phyloP scores from a whole-genome alignment of 23 tunicate species.

The Oikopleura vanhoeffeni region DNA sequence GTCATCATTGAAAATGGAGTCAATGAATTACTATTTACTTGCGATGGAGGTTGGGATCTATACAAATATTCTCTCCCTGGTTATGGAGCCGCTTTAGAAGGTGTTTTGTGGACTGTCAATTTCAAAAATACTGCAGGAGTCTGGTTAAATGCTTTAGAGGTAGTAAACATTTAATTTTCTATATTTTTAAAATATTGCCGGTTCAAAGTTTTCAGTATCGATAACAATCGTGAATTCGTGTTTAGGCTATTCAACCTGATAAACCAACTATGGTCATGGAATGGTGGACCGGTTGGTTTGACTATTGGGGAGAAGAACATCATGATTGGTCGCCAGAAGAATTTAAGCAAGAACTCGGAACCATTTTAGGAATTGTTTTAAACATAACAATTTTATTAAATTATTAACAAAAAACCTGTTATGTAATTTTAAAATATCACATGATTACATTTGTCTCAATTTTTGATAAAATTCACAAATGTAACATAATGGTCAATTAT shows the following conservation, averaged over 20 bases:
- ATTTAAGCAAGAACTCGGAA: too few relatives aligned
- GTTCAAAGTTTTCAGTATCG: background rate
- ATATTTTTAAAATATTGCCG: too few relatives aligned
- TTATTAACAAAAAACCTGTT: too few relatives aligned
- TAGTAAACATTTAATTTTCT: too few relatives aligned
- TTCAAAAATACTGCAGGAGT: constrained; percentile 20
- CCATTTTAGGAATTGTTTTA: too few relatives aligned
- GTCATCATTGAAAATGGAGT: constrained; percentile 18
- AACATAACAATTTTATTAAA: too few relatives aligned
- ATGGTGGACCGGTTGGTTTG: constrained; percentile 98
- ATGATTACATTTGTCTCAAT: too few relatives aligned
- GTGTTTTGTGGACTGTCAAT: constrained; percentile 57
- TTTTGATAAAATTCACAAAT: too few relatives aligned
- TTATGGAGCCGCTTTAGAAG: constrained; percentile 57
- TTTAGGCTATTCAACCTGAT: constrained; percentile 69
- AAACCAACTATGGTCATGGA: constrained; percentile 78
- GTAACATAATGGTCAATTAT: too few relatives aligned
- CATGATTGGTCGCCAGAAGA: background rate
- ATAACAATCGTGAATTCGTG: too few relatives aligned
- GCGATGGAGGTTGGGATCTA: constrained; percentile 24
- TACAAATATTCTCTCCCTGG: constrained; percentile 25
- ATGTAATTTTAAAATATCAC: too few relatives aligned
- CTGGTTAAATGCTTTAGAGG: background rate
- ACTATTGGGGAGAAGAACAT: constrained; percentile 57
- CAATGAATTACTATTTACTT: constrained; percentile 28